Base-by-base conservation (phyloP, 1,140 invertebrate species). In the Mercenaria mercenaria region DNA sequence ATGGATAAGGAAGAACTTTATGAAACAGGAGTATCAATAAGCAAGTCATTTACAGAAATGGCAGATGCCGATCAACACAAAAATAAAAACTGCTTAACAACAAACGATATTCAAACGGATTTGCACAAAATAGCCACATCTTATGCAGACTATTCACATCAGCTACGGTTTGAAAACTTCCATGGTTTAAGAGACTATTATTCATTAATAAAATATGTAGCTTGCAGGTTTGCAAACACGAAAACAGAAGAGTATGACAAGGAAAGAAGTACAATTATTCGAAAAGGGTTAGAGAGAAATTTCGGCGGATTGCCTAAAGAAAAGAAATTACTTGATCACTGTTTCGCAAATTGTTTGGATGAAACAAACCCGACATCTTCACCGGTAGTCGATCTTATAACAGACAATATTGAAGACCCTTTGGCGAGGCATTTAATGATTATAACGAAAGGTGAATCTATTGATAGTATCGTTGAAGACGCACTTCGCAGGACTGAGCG, bases 151-250 rank as follows among this genome's bases (percentile, higher is more conserved):
- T 92, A 85, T 37, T 76, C 64, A 64, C 11, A 56, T 11, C 79
- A 56, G 13, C 74, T 64, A 18, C 87, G 69, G 23, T 91, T 90
- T 29, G 69, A 88, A 64, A 93, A 94, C 79, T 94, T 94, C 56
- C 93, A 94, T 89, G 94, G 94, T 20, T 90, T 94, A 0, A 77
- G 94, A 29, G 94, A 94, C 61, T 94, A 90, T 81, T 94, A 94
- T 84, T 90, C 90, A 8, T 72, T 94, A 59, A 80, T 93, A 1
- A 91, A 90, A 37, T 87, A 89, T 56, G 80, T 90, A 43, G 64
- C 56, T 20, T n/a, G 18, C 11, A n/a, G n/a, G 3, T 41, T 86
- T n/a, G n/a, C n/a, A n/a, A n/a, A n/a, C n/a, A n/a, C n/a, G n/a
- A n/a, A n/a, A n/a, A n/a, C n/a, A n/a, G n/a, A n/a, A n/a, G n/a